Evolutionary conservation across 2,797 vertebrate species (phyloP).

Genomic region (Mormyrops boulengeri): DNA sequence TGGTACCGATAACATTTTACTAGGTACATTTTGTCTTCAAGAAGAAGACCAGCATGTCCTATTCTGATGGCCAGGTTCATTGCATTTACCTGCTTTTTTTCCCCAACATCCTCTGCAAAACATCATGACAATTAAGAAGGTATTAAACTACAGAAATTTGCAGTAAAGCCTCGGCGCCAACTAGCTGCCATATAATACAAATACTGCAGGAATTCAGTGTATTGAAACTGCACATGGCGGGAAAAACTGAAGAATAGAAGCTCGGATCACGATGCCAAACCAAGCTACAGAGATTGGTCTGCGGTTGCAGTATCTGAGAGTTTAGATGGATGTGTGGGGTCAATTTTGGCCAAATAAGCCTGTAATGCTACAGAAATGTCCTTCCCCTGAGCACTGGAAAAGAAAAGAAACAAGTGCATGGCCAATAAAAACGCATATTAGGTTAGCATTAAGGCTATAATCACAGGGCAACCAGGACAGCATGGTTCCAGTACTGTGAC

Average conservation of each 20-base stretch:
- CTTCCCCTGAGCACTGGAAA: background rate
- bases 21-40: background rate
- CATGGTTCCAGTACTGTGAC: background rate
- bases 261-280: background rate
- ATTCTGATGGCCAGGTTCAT: background rate
- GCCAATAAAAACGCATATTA: background rate
- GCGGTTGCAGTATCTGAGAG: background rate
- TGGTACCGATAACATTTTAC: background rate
- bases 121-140: background rate
- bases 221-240: background rate
- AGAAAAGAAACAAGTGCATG: background rate
- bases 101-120: background rate
- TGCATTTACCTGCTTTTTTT: background rate
- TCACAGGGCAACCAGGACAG: background rate
- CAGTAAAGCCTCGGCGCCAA: background rate
- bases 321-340: background rate
- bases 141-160: background rate
- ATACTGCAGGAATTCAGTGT: background rate
- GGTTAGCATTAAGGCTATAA: background rate
- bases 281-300: background rate
- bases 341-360: background rate
- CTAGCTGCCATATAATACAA: background rate
- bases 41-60: background rate
- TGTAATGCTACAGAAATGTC: background rate
- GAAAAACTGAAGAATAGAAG: background rate